Conservation (phyloP, 1,140 invertebrate genomes). For the Belonocnema kinseyi region DNA sequence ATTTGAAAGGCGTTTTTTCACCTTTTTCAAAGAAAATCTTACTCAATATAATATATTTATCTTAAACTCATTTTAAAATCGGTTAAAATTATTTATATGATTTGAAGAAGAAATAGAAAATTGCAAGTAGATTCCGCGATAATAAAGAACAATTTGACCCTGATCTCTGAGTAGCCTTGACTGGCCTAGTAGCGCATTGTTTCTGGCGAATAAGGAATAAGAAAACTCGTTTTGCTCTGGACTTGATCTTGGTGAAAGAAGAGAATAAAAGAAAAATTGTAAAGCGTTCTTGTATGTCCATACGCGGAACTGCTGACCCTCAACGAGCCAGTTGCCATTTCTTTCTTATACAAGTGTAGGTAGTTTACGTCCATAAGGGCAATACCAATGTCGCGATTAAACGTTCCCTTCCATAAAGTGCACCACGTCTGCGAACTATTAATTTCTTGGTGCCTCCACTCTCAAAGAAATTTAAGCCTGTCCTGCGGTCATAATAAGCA, state of each 20-base stretch:
- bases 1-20: background rate
- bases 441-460: slow-evolving; percentile 34
- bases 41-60: background rate
- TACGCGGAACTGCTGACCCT: slow-evolving; percentile 55
- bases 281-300: slow-evolving; percentile 51
- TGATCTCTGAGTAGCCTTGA: slow-evolving; percentile 45
- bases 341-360: slow-evolving; percentile 43
- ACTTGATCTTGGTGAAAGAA: slow-evolving; percentile 41
- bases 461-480: slow-evolving; percentile 34
- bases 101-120: background rate
- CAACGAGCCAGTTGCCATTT: slow-evolving; percentile 43
- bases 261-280: slow-evolving; percentile 47
- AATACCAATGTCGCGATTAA: slow-evolving; percentile 30
- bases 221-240: slow-evolving; percentile 56
- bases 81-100: background rate
- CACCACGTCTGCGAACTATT: slow-evolving; percentile 26
- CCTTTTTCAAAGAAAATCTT: background rate
- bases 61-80: too few species aligned
- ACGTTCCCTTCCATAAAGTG: slow-evolving; percentile 33
- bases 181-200: slow-evolving; percentile 57
- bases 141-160: slow-evolving; percentile 39
- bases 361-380: slow-evolving; percentile 40
- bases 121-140: slow-evolving; percentile 19
- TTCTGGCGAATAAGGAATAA: slow-evolving; percentile 57
- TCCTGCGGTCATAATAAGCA: slow-evolving; percentile 35